Evolutionary conservation across 2,113 vertebrate genomes (phyloP), one percentile per base, ranked within the genome.

Genomic region (Amazona vittata): DNA sequence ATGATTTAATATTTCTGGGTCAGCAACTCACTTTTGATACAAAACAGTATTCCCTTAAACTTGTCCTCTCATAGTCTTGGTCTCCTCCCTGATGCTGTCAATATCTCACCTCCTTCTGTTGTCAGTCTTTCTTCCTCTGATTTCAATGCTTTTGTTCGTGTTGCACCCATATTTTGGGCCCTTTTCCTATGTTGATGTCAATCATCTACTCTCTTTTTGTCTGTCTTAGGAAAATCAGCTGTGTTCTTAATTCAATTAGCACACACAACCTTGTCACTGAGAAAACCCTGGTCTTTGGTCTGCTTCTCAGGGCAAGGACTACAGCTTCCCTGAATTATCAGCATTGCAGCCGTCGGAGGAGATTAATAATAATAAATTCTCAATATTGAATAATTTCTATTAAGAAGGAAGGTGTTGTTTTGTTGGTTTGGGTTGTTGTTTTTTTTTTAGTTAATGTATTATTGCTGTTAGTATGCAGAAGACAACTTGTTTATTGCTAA

Each of bases 401-500:
- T 59, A 63, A 59, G 39, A 35, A 86, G 12, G 11, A 77, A 13
- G 15, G 2, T 69, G 35, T 0, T 24, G 3, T 2, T 7, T 13
- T 47, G 19, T 53, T 65, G 62, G 12, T 15, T 57, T 65, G 37
- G 37, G 37, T 37, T 37, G 37, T 15, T 59, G 21, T 12, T 22
- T 59, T n/a, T 25, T 13, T 1, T 8, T 11, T n/a, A n/a, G n/a
- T 75, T 87, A 76, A 52, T 20, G 26, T 64, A 67, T 76, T 85
- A 55, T 59, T 87, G 49, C 37, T 77, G 44, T 88, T 87, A 94
- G 17, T 50, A 62, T 69, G 49, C 13, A 91, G 82, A 91, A 94
- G 82, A 93, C 78, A 86, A 86, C 53, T 74, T 86, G 19, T 60
- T 94, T 93, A 77, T 91, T 96, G 63, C 55, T 87, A 87, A 94